A percentile compares a stretch with the other conserved stretches of the same genome.
Conservation (phyloP, 2,888 invertebrate genomes). For the Andrena chrysosceles region DNA sequence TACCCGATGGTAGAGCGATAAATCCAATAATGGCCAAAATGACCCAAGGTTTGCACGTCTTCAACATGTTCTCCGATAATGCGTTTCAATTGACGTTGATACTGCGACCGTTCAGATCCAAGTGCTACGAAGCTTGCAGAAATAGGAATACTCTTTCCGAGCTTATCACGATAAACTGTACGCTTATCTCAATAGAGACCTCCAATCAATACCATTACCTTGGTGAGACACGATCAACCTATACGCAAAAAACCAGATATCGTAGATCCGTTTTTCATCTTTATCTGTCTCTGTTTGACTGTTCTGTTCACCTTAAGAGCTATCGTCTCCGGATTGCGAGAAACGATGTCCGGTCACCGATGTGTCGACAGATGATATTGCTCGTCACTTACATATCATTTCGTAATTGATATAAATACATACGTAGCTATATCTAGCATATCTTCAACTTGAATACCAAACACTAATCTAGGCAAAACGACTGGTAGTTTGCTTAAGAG, state of each 20-base stretch:
- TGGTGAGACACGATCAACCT: constrained; percentile 51
- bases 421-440: background rate
- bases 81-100: constrained; percentile 4
- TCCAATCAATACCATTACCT: constrained; percentile 64
- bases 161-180: constrained; percentile 60
- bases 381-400: background rate
- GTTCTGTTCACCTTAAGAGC: background rate
- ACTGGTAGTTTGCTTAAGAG: too few relatives aligned
- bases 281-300: constrained; percentile 3
- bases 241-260: constrained; percentile 51
- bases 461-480: too few relatives aligned
- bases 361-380: background rate
- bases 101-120: constrained; percentile 29
- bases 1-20: constrained; percentile 22
- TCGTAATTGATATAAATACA: background rate
- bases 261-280: constrained; percentile 11
- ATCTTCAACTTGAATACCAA: too few relatives aligned
- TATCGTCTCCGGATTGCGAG: background rate
- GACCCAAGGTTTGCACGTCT: background rate
- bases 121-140: constrained; percentile 47
- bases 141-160: constrained; percentile 38
- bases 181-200: constrained; percentile 59
- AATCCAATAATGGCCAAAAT: background rate
- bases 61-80: background rate
- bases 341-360: background rate